Base-by-base conservation (phyloP, 2,797 vertebrate species). In the Tapera naevia region DNA sequence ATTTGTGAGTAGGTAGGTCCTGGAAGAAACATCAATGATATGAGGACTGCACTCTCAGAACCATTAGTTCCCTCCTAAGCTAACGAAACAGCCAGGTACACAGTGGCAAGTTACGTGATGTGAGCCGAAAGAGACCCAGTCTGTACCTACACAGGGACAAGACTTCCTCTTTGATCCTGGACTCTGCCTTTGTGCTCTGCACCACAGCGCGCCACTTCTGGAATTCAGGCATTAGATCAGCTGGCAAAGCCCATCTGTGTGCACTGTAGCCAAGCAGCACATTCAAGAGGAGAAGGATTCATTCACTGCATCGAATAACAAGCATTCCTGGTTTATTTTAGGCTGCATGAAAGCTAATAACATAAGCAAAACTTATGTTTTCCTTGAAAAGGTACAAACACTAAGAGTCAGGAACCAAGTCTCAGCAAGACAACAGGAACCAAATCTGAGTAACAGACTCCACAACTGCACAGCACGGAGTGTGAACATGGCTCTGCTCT, bases 351-450 rank as follows among this genome's bases (percentile, higher is more conserved):
- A 92, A 93, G 78, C 66, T 62, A 90, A 4, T 74, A 89, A 72
- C 58, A 35, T 35, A 93, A 93, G 64, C 62, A 87, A 85, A 62
- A 45, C 51, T 69, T 43, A 30, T 8, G 9, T 86, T 85, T 96
- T 61, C 48, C 80, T 88, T 75, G 62, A 95, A 95, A 72, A 13
- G 57, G 72, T 35, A 81, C 46, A 66, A 92, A 72, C 62, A 65
- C 24, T 37, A 17, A 8, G 45, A 91, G 25, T n/a, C 73, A 48
- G 54, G 83, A 81, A 83, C 50, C 56, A 69, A 5, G 12, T 81
- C 91, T 81, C 70, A 43, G 71, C 83, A 81, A 90, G 86, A 89
- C 71, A 71, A 62, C 70, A 75, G 64, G 87, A 90, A 84, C n/a
- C 53, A 83, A 58, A 76, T 50, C 22, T 35, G 62, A 91, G 54